Evolutionary conservation across 2,888 invertebrate species (phyloP).

Genomic region (Eulithis prunata): DNA sequence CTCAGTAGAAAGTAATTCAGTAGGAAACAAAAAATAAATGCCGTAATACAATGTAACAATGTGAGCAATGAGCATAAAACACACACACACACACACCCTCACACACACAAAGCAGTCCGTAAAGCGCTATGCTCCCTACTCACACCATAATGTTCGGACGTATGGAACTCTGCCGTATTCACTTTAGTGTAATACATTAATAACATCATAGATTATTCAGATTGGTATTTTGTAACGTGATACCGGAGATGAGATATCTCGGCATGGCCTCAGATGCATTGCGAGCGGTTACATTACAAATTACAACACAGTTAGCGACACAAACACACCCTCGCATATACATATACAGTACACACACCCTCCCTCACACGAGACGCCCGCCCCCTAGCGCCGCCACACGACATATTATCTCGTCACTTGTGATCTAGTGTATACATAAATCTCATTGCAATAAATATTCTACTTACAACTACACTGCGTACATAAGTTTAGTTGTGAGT

Average conservation of each 20-base stretch:
- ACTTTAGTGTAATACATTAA: too few relatives aligned
- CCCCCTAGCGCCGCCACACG: conserved; percentile 33
- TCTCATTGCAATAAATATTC: conserved; percentile 37
- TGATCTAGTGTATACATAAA: not conserved
- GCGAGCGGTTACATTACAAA: conserved; percentile 30
- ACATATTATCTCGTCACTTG: not conserved
- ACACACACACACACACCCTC: not conserved
- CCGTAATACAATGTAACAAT: conserved; percentile 8
- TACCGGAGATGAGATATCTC: not conserved
- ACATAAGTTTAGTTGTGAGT: conserved; percentile 36
- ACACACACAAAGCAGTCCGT: not conserved
- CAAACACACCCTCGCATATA: conserved; percentile 37
- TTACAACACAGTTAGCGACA: conserved; percentile 41
- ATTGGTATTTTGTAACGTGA: not conserved
- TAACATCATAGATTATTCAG: too few relatives aligned
- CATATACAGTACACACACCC: conserved; percentile 22
- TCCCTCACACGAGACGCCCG: conserved; percentile 38
- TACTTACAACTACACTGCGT: conserved; percentile 41
- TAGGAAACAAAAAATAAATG: conserved; percentile 25
- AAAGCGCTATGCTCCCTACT: not conserved
- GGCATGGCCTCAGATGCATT: not conserved
- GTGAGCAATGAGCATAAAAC: conserved; percentile 5
- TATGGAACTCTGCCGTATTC: too few relatives aligned
- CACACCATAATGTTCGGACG: too few relatives aligned
- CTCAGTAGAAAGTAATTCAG: conserved; percentile 12